Base-by-base conservation (phyloP, 2,888 invertebrate species). In the Cetonia aurata region DNA sequence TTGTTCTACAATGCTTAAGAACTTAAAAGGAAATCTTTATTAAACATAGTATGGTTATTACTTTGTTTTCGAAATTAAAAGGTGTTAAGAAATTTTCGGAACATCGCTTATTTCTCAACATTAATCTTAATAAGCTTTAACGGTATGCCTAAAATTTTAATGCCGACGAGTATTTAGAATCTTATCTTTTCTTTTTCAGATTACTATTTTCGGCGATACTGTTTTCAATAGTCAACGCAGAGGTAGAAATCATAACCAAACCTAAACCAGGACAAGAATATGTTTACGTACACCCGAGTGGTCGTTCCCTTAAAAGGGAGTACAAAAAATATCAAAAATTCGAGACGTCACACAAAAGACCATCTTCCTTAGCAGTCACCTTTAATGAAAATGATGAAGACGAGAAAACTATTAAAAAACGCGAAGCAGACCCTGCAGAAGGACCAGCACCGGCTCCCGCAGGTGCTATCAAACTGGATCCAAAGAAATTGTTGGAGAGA, bases 301-400 rank as follows among this genome's bases (percentile, higher is more conserved):
- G 76, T 15, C 79, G 80, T 42, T 82, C 84, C 12, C 80, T 84
- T 19, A 71, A 79, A 6, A 71, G 66, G 53, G 66, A 69, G 33
- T 68, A 72, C 65, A 71, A 71, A n/a, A 75, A 81, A 56, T 79
- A 80, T 56, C 79, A 80, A 56, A 82, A 83, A 9, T 93, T 92
- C 78, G 92, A 92, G 83, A 91, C 92, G 1, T 87, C 93, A 1
- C 93, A 93, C 80, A 93, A 93, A 84, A 87, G 91, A 75, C 90
- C 90, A 0, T 87, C 83, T 15, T 80, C 79, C n/a, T 70, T 86
- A n/a, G 81, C 82, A 2, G 84, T 81, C 67, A 78, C 80, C 53
- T 71, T 82, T 2, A 82, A 83, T 17, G 79, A 83, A n/a, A 82
- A 83, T 13, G 81, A 81, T 42, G 79, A 80, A 65, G 48, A 77